Evolutionary conservation across 2,113 vertebrate species (phyloP).

Genomic region (Caloenas nicobarica): DNA sequence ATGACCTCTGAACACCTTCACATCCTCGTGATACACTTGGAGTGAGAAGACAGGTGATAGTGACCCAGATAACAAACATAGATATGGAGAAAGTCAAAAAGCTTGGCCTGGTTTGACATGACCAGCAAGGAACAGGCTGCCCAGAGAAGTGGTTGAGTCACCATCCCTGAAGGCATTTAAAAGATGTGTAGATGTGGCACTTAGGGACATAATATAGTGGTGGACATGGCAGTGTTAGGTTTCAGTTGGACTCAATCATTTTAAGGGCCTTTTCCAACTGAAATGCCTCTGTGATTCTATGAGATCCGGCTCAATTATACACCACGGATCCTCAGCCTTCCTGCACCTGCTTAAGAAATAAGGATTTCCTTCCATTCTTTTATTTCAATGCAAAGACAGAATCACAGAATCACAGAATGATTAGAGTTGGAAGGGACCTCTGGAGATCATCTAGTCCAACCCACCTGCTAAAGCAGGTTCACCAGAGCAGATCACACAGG

Average conservation of each 20-base stretch:
- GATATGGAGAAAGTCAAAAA: neutral
- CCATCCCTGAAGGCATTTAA: neutral
- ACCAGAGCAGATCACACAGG: no score
- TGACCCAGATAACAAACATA: neutral
- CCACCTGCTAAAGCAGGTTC: no score
- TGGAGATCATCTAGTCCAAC: no score
- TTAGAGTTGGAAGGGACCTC: no score
- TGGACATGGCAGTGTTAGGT: neutral
- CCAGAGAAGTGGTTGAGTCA: no score
- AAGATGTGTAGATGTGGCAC: accelerated
- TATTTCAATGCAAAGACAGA: neutral
- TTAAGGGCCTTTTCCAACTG: no score
- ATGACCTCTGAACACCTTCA: neutral
- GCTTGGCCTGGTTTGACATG: neutral
- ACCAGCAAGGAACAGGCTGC: neutral
- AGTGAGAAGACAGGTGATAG: neutral
- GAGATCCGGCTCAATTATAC: neutral
- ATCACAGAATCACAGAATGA: no score
- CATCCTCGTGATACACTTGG: neutral
- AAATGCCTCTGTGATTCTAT: no score
- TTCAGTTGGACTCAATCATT: neutral
- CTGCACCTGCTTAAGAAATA: neutral
- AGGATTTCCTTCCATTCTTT: neutral
- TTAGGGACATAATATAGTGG: neutral
- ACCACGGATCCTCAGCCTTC: no score